Base-by-base conservation (phyloP, 2,797 vertebrate genomes). In the Molossus alvarezi region DNA sequence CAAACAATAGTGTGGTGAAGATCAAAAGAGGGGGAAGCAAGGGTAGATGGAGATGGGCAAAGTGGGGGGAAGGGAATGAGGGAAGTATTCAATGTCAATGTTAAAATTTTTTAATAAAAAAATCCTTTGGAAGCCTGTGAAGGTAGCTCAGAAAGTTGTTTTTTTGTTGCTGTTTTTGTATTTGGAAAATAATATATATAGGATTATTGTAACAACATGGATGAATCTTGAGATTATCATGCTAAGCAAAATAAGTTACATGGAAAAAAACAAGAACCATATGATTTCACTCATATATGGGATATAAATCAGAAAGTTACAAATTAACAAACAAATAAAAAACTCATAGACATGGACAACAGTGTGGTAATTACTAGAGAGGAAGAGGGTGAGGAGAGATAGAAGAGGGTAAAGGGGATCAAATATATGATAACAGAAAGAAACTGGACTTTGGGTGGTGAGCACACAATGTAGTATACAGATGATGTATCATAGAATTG, bases 51-150 rank as follows among this genome's bases (percentile, higher is more conserved):
- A 45, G 41, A 6, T 45, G 41, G 41, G 6, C 41, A 45, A 45
- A 45, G 41, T 6, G 6, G 41, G 6, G 41, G 41, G 41, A 45
- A 6, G 41, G 41, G 41, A 45, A 45, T 45, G 41, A 6, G 41
- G 41, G 41, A 45, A 45, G 41, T 45, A 3, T 45, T 6, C 41
- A 45, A 45, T 45, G 41, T 45, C 41, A 45, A 45, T 6, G 6
- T 6, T 45, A 45, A 45, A 45, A 5, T 45, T 45, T 45, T 45
- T 45, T 45, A 45, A 45, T 45, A 45, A 45, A 45, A 45, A 45
- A 45, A 27, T 91, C 20, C n/a, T 95, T 94, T 67, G 14, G 37
- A 37, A 95, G 25, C 18, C 27, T 88, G 20, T 90, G 51, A n/a
- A 71, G 29, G 60, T 23, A 17, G 96, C 12, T 73, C 64, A 64